Base-by-base conservation (phyloP, 2,888 invertebrate genomes). In the Scotopteryx bipunctaria region DNA sequence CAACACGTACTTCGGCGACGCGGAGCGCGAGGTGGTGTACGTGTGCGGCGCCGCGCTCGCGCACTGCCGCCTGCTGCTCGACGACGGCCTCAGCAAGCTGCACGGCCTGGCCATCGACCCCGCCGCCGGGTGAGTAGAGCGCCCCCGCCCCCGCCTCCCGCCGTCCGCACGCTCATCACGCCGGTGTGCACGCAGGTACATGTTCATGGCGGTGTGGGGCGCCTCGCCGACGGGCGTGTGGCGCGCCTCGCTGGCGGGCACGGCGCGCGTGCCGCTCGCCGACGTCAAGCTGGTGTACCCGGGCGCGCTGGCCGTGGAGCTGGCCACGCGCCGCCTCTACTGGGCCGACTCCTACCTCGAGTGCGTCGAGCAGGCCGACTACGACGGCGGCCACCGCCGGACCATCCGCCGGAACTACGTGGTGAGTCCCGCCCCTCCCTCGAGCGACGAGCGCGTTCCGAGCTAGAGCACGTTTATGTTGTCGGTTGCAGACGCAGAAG, bases 1-100 rank as follows among this genome's bases (percentile, higher is more conserved):
- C 66, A 96, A 96, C 88, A 97, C 96, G 96, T 98, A 97, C 87
- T 92, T 96, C 76, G 87, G 94, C 67, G 96, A 95, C 82, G 92
- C 91, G 67, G 88, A 86, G 45, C 91, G 93, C 59, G 94, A 93
- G 73, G 91, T 93, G 78, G 92, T 97, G 63, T 94, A 94, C 83
- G 89, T 94, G 64, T 97, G 97, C 83, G 19, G 91, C 91, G 55
- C 83, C 86, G 41, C 88, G 45, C 91, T 95, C 76, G 76, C 76
- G 41, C 79, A 85, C 64, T 97, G 97, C 83, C 92, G 93, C 51
- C 90, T 95, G 65, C 83, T 97, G 61, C 79, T 95, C 37, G 94
- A 95, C 79, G 88, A 91, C 47, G 91, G 92, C 63, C 86, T 95
- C 59, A 92, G 91, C 71, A 94, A 94, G 81, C 94, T 95, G 42